Conservation (phyloP, 2,888 invertebrate species). For the Lithodes maja region DNA sequence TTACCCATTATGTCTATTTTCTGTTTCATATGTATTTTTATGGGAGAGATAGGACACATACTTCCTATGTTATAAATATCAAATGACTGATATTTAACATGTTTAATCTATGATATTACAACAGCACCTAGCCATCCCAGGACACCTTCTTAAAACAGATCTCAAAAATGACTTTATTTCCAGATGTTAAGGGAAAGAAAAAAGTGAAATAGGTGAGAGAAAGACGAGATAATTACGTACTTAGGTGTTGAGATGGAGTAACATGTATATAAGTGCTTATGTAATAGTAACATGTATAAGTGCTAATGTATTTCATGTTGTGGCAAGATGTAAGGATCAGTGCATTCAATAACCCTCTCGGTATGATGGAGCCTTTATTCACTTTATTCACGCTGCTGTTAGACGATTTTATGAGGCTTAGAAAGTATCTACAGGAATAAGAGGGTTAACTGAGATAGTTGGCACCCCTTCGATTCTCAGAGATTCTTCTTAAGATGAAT, state of each 20-base stretch:
- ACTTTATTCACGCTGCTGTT: too few species aligned
- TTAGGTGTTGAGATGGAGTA: slow-evolving; percentile 67
- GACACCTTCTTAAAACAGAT: slow-evolving; percentile 44
- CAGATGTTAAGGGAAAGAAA: slow-evolving; percentile 69
- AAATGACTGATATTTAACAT: not conserved
- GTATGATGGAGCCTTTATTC: too few species aligned
- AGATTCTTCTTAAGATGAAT: too few species aligned
- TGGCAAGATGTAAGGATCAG: slow-evolving; percentile 58
- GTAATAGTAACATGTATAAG: slow-evolving; percentile 58
- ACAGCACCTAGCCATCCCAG: slow-evolving; percentile 5
- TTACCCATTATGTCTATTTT: too few species aligned
- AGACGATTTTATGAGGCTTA: too few species aligned
- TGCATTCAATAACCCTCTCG: slow-evolving; percentile 22
- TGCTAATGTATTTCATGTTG: slow-evolving; percentile 57
- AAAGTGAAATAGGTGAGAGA: slow-evolving; percentile 68
- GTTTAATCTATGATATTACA: slow-evolving; percentile 18
- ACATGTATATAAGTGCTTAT: slow-evolving; percentile 64
- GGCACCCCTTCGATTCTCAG: too few species aligned
- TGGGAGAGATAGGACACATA: too few species aligned
- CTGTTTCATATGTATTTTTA: too few species aligned
- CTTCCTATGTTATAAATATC: not conserved
- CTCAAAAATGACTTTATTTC: slow-evolving; percentile 56
- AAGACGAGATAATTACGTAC: slow-evolving; percentile 19
- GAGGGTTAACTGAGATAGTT: too few species aligned
- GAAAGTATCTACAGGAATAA: too few species aligned